Conservation (phyloP, 30 jellyfish, hydroid and myxozoan species). For the Catostylus mosaicus region DNA sequence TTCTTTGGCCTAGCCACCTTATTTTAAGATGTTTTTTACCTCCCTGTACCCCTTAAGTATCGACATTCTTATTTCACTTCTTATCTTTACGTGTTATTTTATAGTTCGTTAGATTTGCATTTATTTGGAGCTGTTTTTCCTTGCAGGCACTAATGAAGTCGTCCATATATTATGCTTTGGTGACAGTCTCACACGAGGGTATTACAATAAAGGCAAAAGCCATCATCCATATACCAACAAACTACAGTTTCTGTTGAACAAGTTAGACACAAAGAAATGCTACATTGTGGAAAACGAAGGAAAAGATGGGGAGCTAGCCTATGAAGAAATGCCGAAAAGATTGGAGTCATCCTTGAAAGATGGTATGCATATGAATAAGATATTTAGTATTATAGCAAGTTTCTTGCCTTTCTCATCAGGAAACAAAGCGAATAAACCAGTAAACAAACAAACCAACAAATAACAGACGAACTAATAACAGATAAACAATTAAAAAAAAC, state of each 20-base stretch:
- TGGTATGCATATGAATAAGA: conserved; percentile 14
- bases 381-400: too few species aligned
- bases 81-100: too few species aligned
- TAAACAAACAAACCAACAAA: too few species aligned
- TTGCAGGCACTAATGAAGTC: conserved; percentile 83
- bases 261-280: conserved; percentile 87
- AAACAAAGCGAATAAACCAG: too few species aligned
- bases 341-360: conserved; percentile 63
- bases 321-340: conserved; percentile 91
- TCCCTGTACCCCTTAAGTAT: too few species aligned
- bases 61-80: too few species aligned
- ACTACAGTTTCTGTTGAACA: conserved; percentile 74
- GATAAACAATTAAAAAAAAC: too few species aligned
- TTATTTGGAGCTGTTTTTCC: background rate
- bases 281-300: conserved; percentile 91
- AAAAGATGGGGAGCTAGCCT: conserved; percentile 95
- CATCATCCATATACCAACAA: conserved; percentile 96
- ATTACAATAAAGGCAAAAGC: conserved; percentile 94
- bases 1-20: too few species aligned
- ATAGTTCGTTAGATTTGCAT: too few species aligned
- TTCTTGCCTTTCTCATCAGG: too few species aligned
- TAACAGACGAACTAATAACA: too few species aligned
- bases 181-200: conserved; percentile 96
- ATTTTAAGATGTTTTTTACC: too few species aligned
- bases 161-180: conserved; percentile 89